phyloP scores from a whole-genome alignment of 2,888 invertebrate species.

The Machimus rusticus region DNA sequence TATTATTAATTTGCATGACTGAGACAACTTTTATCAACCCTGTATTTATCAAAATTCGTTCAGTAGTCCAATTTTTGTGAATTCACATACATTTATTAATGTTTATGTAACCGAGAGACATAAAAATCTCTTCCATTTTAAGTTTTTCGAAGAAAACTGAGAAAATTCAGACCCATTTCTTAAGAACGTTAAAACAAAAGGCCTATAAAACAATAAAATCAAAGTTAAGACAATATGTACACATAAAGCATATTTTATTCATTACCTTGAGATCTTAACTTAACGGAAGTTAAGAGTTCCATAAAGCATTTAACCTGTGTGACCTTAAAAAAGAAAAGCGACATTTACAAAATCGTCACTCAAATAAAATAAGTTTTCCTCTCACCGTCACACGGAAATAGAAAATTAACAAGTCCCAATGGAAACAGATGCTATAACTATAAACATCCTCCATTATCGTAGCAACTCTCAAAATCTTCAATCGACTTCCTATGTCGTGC shows the following conservation, averaged over 20 bases:
- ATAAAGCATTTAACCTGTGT: neutral
- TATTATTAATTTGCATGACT: no score
- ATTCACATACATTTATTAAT: no score
- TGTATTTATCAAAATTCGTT: no score
- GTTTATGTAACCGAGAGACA: no score
- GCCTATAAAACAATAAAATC: no score
- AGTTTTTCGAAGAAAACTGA: neutral
- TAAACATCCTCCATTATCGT: neutral
- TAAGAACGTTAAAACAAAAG: neutral
- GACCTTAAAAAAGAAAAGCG: neutral
- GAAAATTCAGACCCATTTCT: neutral
- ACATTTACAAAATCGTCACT: neutral
- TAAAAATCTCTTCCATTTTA: no score
- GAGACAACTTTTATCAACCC: no score
- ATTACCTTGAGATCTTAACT: neutral
- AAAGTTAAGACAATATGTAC: neutral
- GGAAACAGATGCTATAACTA: neutral
- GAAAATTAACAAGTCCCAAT: neutral
- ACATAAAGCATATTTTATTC: neutral
- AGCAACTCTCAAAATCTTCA: neutral
- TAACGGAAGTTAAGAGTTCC: neutral
- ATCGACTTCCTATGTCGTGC: constrained; percentile 9
- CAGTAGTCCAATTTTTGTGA: no score
- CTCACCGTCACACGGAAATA: neutral
- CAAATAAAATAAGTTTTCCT: neutral